Base-by-base conservation (phyloP, 30 jellyfish, hydroid and myxozoan species). In the Calvadosia cruxmelitensis region DNA sequence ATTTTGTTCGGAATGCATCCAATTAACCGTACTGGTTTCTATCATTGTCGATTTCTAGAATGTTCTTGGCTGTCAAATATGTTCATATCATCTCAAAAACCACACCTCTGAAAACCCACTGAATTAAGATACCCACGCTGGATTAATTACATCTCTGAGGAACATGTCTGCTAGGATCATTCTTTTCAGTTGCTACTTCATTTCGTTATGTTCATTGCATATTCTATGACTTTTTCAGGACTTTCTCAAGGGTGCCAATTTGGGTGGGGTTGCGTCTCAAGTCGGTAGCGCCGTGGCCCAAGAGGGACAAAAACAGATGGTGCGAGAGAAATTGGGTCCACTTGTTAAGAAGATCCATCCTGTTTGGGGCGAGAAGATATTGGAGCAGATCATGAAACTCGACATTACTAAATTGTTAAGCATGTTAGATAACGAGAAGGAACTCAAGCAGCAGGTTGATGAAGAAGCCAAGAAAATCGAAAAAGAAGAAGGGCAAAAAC, bases 241-340 rank as follows among this genome's bases (percentile, higher is more conserved):
- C 29, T 80, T 80, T 66, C 61, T 80, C 77, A 42, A 42, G 20
- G 69, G 72, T 48, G 64, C 76, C 62, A 66, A 72, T 72, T 27
- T 70, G 30, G 93, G 93, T 74, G 72, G 72, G 53, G 77, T 72
- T n/a, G 86, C 78, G 1, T 28, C 93, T 7, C 93, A 80, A 57
- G 52, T 80, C 34, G 93, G 72, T 28, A 64, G 79, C 35, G 72
- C 72, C 3, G 35, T 80, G 66, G 84, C 93, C 16, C 79, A 67
- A 2, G 93, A 80, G 66, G 67, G 66, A 57, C 78, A 73, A 5
- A 80, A 80, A 63, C 81, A 80, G 62, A 32, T 72, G 70, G 72
- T 80, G 53, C 72, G 62, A 67, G 84, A 72, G 13, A 66, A 80
- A 72, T 5, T 80, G 42, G 81, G 84, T 73, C 93, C 93, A 16